Conservation (phyloP, 1,140 invertebrate genomes). For the Streblospio benedicti region DNA sequence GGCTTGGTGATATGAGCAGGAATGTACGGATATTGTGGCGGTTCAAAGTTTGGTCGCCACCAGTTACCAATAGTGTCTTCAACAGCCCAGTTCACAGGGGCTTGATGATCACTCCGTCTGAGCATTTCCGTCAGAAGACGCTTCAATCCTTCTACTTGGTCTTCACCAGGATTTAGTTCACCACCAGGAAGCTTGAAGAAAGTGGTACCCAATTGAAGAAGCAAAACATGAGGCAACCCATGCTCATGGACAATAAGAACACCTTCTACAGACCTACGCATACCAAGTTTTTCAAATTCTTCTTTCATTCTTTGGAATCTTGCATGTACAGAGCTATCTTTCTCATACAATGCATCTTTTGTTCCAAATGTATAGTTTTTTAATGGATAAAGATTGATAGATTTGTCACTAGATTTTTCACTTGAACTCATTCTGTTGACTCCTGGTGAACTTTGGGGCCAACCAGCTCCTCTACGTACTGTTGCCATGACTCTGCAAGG, state of each 20-base stretch:
- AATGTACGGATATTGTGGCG: conserved; percentile 96
- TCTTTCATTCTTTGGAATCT: conserved; percentile 97
- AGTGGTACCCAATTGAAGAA: conserved; percentile 94
- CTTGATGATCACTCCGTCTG: conserved; percentile 57
- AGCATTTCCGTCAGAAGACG: conserved; percentile 60
- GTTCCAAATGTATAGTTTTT: conserved; percentile 99
- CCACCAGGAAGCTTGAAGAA: conserved; percentile 99
- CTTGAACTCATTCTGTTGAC: no score
- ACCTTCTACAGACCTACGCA: conserved; percentile 92
- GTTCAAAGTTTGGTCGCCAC: conserved; percentile 99
- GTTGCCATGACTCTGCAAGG: no score
- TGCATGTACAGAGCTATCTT: conserved; percentile 95
- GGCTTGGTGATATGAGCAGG: conserved; percentile 98
- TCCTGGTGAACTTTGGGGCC: no score
- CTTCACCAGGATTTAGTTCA: conserved; percentile 92
- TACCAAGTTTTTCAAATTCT: conserved; percentile 96
- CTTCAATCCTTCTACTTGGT: conserved; percentile 96
- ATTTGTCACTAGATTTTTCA: no score
- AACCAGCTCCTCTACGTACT: no score
- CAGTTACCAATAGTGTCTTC: conserved; percentile 99
- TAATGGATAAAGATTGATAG: no score
- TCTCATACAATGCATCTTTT: conserved; percentile 97
- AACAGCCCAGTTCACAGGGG: conserved; percentile 93
- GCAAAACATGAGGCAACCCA: conserved; percentile 89
- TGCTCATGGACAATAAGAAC: conserved; percentile 97